A percentile compares a stretch with the other conserved stretches of the same genome.
These are phyloP conservation scores for Phataginus tricuspis DNA, from an alignment of 2,797 vertebrate genomes.

Conservation along the genomic window DNA sequence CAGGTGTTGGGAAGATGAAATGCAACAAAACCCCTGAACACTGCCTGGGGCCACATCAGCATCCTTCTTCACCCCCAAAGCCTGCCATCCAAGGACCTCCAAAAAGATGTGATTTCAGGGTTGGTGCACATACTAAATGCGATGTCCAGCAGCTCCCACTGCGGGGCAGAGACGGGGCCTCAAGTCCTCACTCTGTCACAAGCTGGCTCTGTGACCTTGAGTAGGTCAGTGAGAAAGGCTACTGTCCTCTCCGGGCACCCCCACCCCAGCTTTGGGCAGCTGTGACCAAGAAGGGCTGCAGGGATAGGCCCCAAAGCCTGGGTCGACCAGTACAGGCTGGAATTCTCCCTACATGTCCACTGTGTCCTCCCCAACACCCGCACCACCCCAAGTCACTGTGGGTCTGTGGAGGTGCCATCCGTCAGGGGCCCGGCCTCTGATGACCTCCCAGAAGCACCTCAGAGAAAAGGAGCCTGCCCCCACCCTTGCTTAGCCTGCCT, in stretches of 20 bases:
- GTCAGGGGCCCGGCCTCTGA: background rate
- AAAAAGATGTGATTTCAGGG: background rate
- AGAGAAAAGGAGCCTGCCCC: background rate
- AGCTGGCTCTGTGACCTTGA: background rate
- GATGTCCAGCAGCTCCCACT: background rate
- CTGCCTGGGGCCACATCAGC: background rate
- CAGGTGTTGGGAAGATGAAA: background rate
- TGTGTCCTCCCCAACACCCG: background rate
- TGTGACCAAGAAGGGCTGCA: background rate
- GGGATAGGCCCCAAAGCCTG: background rate
- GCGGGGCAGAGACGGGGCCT: accelerated
- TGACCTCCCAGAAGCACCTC: background rate
- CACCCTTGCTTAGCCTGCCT: background rate
- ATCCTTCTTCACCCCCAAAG: too few relatives aligned
- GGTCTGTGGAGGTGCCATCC: accelerated
- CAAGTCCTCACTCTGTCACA: background rate
- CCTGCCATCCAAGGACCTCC: background rate
- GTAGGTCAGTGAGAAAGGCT: background rate
- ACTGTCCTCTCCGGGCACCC: background rate
- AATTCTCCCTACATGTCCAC: background rate
- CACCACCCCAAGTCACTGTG: accelerated
- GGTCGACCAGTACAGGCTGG: too few relatives aligned
- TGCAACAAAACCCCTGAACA: background rate
- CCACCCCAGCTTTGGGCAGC: background rate
- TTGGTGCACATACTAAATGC: background rate